phyloP scores from a whole-genome alignment of 1,140 invertebrate genomes.

The Kradibia gibbosae region DNA sequence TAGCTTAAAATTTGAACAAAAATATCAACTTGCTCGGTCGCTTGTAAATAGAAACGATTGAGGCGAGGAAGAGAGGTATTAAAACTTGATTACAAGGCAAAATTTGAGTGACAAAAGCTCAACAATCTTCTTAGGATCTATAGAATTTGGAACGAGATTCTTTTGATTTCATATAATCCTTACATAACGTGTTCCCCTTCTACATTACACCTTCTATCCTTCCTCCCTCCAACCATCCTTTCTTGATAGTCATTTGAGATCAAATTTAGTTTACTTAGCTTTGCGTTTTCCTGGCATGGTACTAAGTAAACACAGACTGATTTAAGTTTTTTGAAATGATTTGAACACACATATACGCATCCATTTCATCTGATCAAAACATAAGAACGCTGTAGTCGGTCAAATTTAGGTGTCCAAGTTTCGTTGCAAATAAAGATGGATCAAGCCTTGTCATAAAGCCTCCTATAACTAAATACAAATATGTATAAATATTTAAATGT shows the following conservation, averaged over 20 bases:
- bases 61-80: background rate
- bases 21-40: background rate
- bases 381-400: background rate
- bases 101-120: slow-evolving; percentile 29
- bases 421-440: too few relatives aligned
- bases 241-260: slow-evolving; percentile 7
- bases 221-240: background rate
- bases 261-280: slow-evolving; percentile 22
- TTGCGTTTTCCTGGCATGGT: slow-evolving; percentile 9
- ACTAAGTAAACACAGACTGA: background rate
- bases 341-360: background rate
- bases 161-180: slow-evolving; percentile 41
- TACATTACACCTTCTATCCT: background rate
- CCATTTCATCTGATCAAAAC: slow-evolving; percentile 6
- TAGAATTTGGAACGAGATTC: slow-evolving; percentile 37
- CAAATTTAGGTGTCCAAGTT: too few relatives aligned
- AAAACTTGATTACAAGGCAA: slow-evolving; percentile 14
- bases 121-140: slow-evolving; percentile 38
- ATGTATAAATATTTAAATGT: too few relatives aligned
- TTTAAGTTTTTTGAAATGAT: slow-evolving; percentile 37
- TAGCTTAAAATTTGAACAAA: background rate
- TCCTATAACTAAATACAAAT: too few relatives aligned
- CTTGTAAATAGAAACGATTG: slow-evolving; percentile 15
- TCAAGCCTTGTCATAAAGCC: too few relatives aligned
- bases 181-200: slow-evolving; percentile 19